phyloP scores from a whole-genome alignment of 2,797 vertebrate genomes.

The Lagocephalus sceleratus region DNA sequence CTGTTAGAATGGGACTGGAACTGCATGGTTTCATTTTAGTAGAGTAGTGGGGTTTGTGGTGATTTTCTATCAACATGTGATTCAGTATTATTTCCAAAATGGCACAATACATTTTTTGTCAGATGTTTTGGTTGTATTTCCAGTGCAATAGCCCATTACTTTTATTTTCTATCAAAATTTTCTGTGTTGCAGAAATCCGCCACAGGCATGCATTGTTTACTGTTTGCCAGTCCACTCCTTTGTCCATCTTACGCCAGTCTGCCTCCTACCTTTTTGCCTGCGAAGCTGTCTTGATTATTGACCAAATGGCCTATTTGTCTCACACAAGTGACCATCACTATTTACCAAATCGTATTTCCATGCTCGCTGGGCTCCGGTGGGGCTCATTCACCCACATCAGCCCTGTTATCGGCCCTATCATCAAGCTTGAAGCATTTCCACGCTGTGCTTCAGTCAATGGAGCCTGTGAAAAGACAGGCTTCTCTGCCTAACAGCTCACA shows the following conservation, averaged over 20 bases:
- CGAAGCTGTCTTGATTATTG: constrained; percentile 39
- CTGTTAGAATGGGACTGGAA: no score
- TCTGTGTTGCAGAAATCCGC: no score
- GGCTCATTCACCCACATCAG: constrained; percentile 52
- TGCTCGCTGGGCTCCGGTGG: constrained; percentile 27
- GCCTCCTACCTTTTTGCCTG: constrained; percentile 13
- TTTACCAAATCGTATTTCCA: constrained; percentile 52
- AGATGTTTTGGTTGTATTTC: no score
- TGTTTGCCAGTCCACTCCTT: constrained; percentile 9
- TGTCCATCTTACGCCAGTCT: constrained; percentile 8
- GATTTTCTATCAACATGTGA: no score
- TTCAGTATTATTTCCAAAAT: no score
- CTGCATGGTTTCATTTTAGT: no score
- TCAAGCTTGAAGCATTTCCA: constrained; percentile 45
- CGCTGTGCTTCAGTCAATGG: constrained; percentile 60
- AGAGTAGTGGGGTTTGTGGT: no score
- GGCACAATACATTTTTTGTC: no score
- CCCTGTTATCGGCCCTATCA: constrained; percentile 51
- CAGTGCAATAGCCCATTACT: no score
- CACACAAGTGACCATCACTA: constrained; percentile 46
- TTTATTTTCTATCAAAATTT: no score
- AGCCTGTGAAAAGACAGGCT: constrained; percentile 59
- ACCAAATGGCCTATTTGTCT: constrained; percentile 49
- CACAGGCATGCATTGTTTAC: neutral
- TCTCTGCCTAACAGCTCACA: constrained; percentile 56